Percentiles rank a stretch among this genome's conserved stretches.
Evolutionary conservation across 1,140 invertebrate genomes (phyloP).

Genomic region (Palaemon carinicauda): DNA sequence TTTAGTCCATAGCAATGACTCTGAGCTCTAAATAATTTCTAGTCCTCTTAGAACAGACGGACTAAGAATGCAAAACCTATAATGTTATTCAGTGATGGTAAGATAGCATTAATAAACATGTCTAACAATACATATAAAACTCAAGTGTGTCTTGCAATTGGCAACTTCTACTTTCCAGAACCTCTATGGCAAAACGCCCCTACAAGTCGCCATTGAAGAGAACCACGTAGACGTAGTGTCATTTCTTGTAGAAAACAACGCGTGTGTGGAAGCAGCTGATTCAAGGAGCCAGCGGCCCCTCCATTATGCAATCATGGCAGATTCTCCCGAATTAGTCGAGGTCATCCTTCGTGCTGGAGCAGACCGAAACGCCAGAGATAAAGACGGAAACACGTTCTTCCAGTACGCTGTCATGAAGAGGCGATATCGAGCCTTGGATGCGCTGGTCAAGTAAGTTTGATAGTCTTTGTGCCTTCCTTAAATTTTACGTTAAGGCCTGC

Average conservation of each 20-base stretch:
- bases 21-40: no score
- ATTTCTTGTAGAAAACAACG: constrained; percentile 15
- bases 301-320: constrained; percentile 44
- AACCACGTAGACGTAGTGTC: constrained; percentile 6
- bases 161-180: constrained; percentile 5
- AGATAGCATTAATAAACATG: no score
- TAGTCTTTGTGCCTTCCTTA: no score
- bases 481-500: no score
- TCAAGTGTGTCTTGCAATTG: no score
- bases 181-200: constrained; percentile 11
- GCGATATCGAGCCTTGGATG: constrained; percentile 18
- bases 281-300: constrained; percentile 20
- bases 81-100: no score
- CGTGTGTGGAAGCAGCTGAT: constrained; percentile 11
- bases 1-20: no score
- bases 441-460: constrained; percentile 24
- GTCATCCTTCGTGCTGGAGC: background rate
- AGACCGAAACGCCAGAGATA: background rate
- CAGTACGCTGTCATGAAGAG: constrained; percentile 33
- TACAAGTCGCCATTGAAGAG: constrained; percentile 27
- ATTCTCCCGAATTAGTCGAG: background rate
- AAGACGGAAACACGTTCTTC: constrained; percentile 6
- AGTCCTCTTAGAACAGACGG: no score
- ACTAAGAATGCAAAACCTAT: no score
- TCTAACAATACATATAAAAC: no score